These are phyloP conservation scores for Drosophila vallismaia DNA, from an alignment of 2,888 invertebrate genomes.

Conservation along the genomic window DNA sequence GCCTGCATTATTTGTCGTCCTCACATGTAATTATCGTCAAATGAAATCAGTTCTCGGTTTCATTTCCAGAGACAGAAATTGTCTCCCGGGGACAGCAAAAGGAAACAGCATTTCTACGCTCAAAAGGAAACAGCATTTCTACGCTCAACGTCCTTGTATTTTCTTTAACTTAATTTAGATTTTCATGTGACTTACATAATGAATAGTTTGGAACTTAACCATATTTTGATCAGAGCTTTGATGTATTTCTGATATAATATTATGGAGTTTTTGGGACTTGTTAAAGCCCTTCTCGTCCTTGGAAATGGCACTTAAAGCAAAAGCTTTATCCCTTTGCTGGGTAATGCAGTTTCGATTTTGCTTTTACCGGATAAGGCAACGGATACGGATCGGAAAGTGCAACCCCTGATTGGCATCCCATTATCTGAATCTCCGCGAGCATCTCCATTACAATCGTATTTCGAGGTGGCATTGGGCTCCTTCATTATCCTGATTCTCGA, in stretches of 20 bases:
- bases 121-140: slow-evolving; percentile 4
- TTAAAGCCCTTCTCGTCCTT: background rate
- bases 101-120: background rate
- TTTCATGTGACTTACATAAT: too few species aligned
- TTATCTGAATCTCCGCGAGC: slow-evolving; percentile 48
- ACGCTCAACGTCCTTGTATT: too few species aligned
- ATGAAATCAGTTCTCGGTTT: slow-evolving; percentile 29
- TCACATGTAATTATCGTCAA: slow-evolving; percentile 52
- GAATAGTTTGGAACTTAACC: too few species aligned
- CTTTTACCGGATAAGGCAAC: background rate
- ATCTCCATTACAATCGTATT: slow-evolving; percentile 41
- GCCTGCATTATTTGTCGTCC: slow-evolving; percentile 40
- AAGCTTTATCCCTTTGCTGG: slow-evolving; percentile 10
- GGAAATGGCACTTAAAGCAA: background rate
- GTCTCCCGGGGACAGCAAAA: slow-evolving; percentile 8
- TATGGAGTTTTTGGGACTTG: too few species aligned
- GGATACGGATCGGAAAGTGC: slow-evolving; percentile 17
- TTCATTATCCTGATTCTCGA: slow-evolving; percentile 41
- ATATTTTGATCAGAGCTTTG: too few species aligned
- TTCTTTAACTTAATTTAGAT: slow-evolving; percentile 30
- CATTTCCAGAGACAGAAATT: background rate
- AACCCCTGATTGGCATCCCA: slow-evolving; percentile 48
- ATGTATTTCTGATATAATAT: background rate
- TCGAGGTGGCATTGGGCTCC: slow-evolving; percentile 18
- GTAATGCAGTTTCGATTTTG: slow-evolving; percentile 24